Evolutionary conservation across 2,888 invertebrate genomes (phyloP).

Genomic region (Dione juno): DNA sequence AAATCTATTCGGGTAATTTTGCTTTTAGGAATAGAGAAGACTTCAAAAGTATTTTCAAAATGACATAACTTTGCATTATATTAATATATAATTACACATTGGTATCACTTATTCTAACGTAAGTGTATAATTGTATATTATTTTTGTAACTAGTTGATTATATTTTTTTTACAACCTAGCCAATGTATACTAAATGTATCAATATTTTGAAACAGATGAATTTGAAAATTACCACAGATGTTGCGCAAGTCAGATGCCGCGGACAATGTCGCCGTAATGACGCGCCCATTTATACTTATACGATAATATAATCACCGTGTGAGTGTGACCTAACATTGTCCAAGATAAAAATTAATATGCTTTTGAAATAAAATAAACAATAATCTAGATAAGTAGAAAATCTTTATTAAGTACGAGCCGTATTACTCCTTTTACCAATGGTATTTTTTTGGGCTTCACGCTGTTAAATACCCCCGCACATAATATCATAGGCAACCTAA

Average conservation of each 20-base stretch:
- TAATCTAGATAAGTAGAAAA: neutral
- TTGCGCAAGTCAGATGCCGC: constrained; percentile 55
- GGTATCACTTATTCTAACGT: no score
- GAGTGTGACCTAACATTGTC: constrained; percentile 19
- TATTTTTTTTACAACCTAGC: neutral
- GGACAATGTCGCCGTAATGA: constrained; percentile 52
- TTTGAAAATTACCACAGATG: constrained; percentile 61
- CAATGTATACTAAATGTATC: constrained; percentile 5
- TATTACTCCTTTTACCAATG: no score
- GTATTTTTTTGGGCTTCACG: no score
- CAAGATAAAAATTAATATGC: neutral
- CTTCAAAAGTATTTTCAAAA: no score
- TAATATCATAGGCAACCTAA: no score
- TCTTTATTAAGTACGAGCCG: no score
- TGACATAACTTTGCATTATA: no score
- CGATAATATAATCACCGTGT: constrained; percentile 34
- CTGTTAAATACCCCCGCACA: no score
- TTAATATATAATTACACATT: no score
- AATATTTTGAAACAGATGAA: constrained; percentile 43
- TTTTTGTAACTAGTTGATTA: neutral
- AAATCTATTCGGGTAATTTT: no score
- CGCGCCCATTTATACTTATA: constrained; percentile 42
- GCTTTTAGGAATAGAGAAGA: no score
- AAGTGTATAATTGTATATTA: neutral
- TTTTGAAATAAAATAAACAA: neutral